A percentile compares a stretch with the other conserved stretches of the same genome.
phyloP scores from a whole-genome alignment of 1,140 invertebrate species.

The Whitmania pigra region DNA sequence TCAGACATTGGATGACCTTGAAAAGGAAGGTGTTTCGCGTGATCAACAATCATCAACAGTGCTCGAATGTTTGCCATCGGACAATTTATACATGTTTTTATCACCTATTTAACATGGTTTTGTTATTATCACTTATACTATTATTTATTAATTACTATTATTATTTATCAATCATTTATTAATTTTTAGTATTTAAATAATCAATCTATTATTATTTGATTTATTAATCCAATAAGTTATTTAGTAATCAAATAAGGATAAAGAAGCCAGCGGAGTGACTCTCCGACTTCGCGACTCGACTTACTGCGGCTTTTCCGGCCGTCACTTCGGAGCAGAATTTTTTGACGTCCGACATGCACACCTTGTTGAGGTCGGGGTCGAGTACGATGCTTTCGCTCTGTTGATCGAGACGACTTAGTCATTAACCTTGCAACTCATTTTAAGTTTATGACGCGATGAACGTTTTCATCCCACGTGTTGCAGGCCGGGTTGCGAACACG shows the following conservation, averaged over 20 bases:
- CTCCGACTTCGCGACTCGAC: slow-evolving; percentile 24
- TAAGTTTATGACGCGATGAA: slow-evolving; percentile 17
- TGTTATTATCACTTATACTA: too few relatives aligned
- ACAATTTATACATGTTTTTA: too few relatives aligned
- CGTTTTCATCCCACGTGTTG: neutral
- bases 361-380: slow-evolving; percentile 63
- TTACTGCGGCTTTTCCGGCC: slow-evolving; percentile 64
- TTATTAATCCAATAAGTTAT: slow-evolving; percentile 22
- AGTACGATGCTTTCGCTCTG: slow-evolving; percentile 71
- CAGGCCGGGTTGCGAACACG: neutral
- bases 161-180: too few relatives aligned
- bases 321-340: slow-evolving; percentile 57
- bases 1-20: slow-evolving; percentile 74
- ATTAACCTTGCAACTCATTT: neutral
- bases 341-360: slow-evolving; percentile 64
- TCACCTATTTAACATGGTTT: too few relatives aligned
- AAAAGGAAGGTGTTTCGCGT: slow-evolving; percentile 23
- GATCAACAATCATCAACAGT: too few relatives aligned
- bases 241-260: slow-evolving; percentile 22
- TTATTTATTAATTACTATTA: too few relatives aligned
- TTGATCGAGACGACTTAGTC: slow-evolving; percentile 21
- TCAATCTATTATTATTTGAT: too few relatives aligned
- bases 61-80: too few relatives aligned
- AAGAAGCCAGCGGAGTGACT: too few relatives aligned
- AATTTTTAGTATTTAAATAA: too few relatives aligned